These are phyloP conservation scores for Drosophila murphyi DNA, from an alignment of 1,140 invertebrate species.

Conservation along the genomic window DNA sequence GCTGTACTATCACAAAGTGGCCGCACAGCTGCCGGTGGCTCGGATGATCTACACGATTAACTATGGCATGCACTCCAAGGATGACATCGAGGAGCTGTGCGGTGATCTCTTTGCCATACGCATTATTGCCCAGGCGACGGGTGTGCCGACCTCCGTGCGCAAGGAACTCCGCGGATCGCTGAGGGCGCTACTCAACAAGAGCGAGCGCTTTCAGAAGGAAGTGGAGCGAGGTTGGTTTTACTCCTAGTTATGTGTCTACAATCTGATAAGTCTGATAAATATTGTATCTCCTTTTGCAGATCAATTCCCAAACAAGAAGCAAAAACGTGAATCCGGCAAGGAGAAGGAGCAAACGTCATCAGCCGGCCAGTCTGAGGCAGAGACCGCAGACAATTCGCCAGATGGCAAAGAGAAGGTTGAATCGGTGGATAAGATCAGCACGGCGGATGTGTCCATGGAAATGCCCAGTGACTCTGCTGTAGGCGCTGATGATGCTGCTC, in stretches of 20 bases:
- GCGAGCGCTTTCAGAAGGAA: conserved; percentile 71
- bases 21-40: conserved; percentile 73
- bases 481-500: not conserved
- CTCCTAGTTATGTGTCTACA: no score
- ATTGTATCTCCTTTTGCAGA: conserved; percentile 34
- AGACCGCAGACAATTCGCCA: conserved; percentile 19
- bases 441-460: conserved; percentile 52
- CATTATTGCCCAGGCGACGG: conserved; percentile 79
- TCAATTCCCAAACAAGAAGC: conserved; percentile 71
- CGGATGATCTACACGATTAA: conserved; percentile 83
- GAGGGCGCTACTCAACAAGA: conserved; percentile 72
- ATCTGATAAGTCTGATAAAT: not conserved
- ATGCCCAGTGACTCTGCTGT: conserved; percentile 6
- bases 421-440: not conserved
- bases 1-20: conserved; percentile 81
- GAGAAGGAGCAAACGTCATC: conserved; percentile 47
- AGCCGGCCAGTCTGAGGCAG: conserved; percentile 3
- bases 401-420: conserved; percentile 44
- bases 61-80: conserved; percentile 82
- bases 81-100: conserved; percentile 82
- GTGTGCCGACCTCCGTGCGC: conserved; percentile 76
- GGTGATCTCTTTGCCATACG: conserved; percentile 84
- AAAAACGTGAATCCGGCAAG: conserved; percentile 60
- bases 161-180: conserved; percentile 79
- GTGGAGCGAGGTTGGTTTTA: conserved; percentile 58